Percentiles rank a stretch among this genome's conserved stretches.
phyloP scores from a whole-genome alignment of 2,888 invertebrate genomes.

The Plebejus melissa region DNA sequence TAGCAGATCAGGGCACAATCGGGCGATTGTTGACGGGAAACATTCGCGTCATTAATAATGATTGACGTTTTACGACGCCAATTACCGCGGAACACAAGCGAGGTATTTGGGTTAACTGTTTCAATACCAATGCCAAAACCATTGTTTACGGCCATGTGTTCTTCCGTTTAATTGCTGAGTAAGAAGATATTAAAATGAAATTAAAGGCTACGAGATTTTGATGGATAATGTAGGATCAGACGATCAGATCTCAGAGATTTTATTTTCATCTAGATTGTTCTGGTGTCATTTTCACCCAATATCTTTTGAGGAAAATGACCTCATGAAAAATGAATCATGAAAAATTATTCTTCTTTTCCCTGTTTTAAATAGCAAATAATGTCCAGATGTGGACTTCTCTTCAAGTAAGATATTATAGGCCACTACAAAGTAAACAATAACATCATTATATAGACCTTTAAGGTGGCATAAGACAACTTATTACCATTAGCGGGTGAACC shows the following conservation, averaged over 20 bases:
- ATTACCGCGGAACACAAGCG: conserved; percentile 58
- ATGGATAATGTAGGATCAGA: background rate
- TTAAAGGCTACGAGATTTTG: background rate
- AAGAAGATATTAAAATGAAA: background rate
- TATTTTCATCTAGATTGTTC: background rate
- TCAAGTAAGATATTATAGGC: no score
- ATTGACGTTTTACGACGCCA: conserved; percentile 72
- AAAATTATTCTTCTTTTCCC: no score
- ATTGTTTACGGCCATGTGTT: conserved; percentile 39
- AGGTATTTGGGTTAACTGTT: conserved; percentile 58
- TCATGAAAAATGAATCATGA: background rate
- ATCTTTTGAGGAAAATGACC: no score
- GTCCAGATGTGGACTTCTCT: no score
- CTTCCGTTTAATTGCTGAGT: conserved; percentile 28
- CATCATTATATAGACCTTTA: no score
- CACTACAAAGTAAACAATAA: no score
- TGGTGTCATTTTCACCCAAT: background rate
- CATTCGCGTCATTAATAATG: conserved; percentile 69
- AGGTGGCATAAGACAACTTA: no score
- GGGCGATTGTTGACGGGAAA: conserved; percentile 62
- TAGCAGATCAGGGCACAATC: conserved; percentile 44
- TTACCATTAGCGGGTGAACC: no score
- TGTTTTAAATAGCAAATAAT: no score
- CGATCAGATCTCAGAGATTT: background rate
- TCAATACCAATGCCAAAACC: conserved; percentile 51